Evolutionary conservation across 2,888 invertebrate genomes (phyloP).

Genomic region (Branchellion lobata): DNA sequence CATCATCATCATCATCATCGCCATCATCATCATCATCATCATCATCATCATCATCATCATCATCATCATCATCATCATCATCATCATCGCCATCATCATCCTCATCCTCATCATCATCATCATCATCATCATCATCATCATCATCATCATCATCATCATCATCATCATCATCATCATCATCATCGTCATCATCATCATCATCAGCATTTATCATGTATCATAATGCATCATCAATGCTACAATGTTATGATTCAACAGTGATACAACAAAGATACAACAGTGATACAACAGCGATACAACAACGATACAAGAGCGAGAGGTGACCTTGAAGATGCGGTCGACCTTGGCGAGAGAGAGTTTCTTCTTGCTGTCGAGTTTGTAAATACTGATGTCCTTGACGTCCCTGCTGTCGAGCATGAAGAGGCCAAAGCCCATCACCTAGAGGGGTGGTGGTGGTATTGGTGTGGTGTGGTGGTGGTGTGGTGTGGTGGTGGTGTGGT

Average conservation of each 20-base stretch:
- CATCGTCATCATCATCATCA: no score
- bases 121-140: no score
- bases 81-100: neutral
- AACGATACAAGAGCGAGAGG: conserved; percentile 8
- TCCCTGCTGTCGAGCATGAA: conserved; percentile 79
- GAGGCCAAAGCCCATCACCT: conserved; percentile 80
- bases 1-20: conserved; percentile 16
- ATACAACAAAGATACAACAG: no score
- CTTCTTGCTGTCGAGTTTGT: conserved; percentile 92
- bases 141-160: no score
- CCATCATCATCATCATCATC: conserved; percentile 14
- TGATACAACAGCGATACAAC: no score
- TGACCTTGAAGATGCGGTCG: conserved; percentile 90
- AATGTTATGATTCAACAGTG: no score
- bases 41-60: conserved; percentile 2
- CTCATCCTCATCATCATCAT: no score
- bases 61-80: neutral
- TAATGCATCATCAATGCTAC: no score
- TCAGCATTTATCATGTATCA: no score
- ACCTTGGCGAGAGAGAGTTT: conserved; percentile 88
- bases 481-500: neutral
- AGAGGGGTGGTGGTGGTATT: conserved; percentile 26
- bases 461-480: neutral
- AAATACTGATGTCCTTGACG: conserved; percentile 67
- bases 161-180: no score